A percentile compares a stretch with the other conserved stretches of the same genome.
These are phyloP conservation scores for Bothrops alternatus DNA, from an alignment of 2,797 vertebrate genomes.

Conservation along the genomic window DNA sequence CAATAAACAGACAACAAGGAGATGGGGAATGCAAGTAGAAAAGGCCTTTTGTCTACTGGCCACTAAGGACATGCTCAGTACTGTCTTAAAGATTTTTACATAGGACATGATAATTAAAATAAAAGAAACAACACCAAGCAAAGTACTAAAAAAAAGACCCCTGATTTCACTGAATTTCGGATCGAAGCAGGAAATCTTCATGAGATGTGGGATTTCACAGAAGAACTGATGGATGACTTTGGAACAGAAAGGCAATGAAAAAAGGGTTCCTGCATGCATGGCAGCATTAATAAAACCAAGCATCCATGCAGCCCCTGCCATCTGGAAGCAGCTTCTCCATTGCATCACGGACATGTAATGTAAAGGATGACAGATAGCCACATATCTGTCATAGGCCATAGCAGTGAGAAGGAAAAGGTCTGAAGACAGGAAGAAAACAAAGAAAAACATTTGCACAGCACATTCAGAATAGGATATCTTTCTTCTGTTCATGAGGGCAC, in stretches of 20 bases:
- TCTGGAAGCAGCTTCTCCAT: neutral
- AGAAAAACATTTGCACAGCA: neutral
- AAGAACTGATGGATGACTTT: neutral
- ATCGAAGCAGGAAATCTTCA: conserved; percentile 18
- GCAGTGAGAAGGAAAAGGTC: neutral
- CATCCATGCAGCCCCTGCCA: neutral
- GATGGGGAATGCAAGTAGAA: conserved; percentile 1
- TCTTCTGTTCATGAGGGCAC: neutral
- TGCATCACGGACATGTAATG: neutral
- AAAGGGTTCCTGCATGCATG: neutral
- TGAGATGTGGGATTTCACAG: conserved; percentile 1
- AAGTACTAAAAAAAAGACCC: conserved; percentile 4
- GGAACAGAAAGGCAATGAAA: conserved; percentile 17
- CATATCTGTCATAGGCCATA: conserved; percentile 21
- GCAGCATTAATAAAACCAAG: neutral
- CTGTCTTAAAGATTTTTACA: neutral
- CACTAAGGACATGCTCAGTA: neutral
- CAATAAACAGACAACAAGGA: conserved; percentile 1
- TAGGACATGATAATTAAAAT: conserved; percentile 13
- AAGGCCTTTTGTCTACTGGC: neutral
- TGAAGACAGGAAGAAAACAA: neutral
- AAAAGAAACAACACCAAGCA: neutral
- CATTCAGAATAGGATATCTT: neutral
- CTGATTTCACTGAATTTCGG: conserved; percentile 5
- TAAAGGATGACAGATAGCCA: conserved; percentile 10